Evolutionary conservation across 2,797 vertebrate genomes (phyloP).

Genomic region (Girardinus metallicus): DNA sequence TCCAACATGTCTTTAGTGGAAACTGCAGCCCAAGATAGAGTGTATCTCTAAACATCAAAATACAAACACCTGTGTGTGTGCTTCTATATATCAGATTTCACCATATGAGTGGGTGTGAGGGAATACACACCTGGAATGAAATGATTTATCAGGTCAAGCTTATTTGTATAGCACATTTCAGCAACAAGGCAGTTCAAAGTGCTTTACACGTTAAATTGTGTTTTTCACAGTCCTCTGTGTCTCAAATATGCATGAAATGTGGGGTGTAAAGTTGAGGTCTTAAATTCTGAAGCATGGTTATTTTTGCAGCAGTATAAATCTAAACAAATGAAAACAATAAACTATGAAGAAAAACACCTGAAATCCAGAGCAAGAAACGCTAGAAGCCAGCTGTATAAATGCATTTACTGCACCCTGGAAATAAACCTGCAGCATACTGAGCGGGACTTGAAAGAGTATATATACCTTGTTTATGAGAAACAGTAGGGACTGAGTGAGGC

Average conservation of each 20-base stretch:
- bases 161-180: too few species aligned
- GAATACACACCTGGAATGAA: not conserved
- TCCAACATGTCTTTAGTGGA: not conserved
- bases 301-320: not conserved
- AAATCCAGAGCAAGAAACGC: not conserved
- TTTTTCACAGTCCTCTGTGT: not conserved
- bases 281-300: not conserved
- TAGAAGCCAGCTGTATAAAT: not conserved
- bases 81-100: not conserved
- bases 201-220: too few species aligned
- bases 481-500: conserved; percentile 81
- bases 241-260: not conserved
- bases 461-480: conserved; percentile 82
- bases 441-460: not conserved
- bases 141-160: too few species aligned
- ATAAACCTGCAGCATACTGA: not conserved
- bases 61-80: too few species aligned
- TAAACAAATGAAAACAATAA: not conserved
- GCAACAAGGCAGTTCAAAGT: too few species aligned
- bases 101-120: not conserved
- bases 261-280: not conserved
- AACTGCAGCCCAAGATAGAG: not conserved
- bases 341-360: not conserved
- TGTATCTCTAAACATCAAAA: not conserved
- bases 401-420: not conserved